A percentile compares a stretch with the other conserved stretches of the same genome.
Conservation (phyloP, 2,888 invertebrate species). For the Apocheima hispidaria region DNA sequence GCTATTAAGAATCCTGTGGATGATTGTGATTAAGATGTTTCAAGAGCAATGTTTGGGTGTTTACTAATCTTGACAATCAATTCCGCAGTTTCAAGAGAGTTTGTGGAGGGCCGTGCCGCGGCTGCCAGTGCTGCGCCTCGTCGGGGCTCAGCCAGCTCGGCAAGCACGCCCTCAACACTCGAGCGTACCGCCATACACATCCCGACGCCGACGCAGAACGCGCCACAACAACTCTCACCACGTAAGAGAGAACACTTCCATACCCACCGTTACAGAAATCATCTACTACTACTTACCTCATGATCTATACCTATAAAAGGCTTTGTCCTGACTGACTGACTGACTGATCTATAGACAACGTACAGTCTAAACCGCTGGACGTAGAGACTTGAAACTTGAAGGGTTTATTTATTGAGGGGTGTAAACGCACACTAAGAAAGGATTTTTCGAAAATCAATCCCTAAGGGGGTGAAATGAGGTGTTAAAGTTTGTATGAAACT, state of each 20-base stretch:
- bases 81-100: slow-evolving; percentile 77
- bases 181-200: slow-evolving; percentile 84
- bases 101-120: slow-evolving; percentile 75
- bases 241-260: slow-evolving; percentile 43
- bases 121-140: slow-evolving; percentile 68
- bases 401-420: too few relatives aligned
- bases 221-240: slow-evolving; percentile 61
- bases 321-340: too few relatives aligned
- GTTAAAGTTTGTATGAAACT: too few relatives aligned
- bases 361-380: too few relatives aligned
- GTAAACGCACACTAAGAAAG: too few relatives aligned
- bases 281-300: background rate
- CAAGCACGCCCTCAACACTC: slow-evolving; percentile 87
- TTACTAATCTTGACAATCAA: background rate
- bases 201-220: slow-evolving; percentile 63
- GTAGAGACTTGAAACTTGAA: too few relatives aligned
- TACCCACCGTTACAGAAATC: background rate
- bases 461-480: too few relatives aligned
- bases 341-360: too few relatives aligned
- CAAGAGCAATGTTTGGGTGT: background rate
- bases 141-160: slow-evolving; percentile 86
- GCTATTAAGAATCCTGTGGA: too few relatives aligned
- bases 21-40: too few relatives aligned
- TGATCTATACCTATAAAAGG: too few relatives aligned
- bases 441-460: too few relatives aligned